Conservation (phyloP, 2,113 vertebrate genomes). For the Lophura nycthemera region DNA sequence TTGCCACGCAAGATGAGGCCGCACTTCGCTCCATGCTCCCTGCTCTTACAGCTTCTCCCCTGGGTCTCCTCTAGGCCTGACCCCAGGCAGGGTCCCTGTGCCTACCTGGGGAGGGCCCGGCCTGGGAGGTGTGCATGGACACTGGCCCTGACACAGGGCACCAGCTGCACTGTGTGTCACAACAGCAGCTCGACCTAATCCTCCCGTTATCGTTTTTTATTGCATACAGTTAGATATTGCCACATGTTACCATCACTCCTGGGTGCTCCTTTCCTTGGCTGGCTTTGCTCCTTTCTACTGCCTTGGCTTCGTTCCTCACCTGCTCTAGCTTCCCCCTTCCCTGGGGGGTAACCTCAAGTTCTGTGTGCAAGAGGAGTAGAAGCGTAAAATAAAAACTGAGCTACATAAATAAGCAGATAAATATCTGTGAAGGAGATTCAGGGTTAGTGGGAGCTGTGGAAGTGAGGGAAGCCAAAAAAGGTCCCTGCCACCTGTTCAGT, state of each 20-base stretch:
- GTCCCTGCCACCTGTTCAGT: not conserved
- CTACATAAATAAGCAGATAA: not conserved
- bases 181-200: conserved; percentile 23
- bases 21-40: too few relatives aligned
- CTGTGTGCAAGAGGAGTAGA: not conserved
- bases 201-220: conserved; percentile 45
- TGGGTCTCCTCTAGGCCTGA: accelerated
- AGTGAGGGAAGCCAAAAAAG: not conserved
- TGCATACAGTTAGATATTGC: not conserved
- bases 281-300: not conserved
- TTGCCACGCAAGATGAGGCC: accelerated
- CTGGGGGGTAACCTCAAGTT: not conserved
- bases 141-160: not conserved
- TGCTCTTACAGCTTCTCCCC: not conserved
- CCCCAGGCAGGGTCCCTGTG: not conserved
- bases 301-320: not conserved
- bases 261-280: not conserved
- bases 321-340: not conserved
- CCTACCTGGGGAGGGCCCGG: not conserved
- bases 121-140: not conserved
- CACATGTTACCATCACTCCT: not conserved
- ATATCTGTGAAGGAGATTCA: not conserved
- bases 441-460: not conserved
- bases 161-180: accelerated
- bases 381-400: not conserved